These are phyloP conservation scores for Drosophila serrata DNA, from an alignment of 1,140 invertebrate genomes.

Conservation along the genomic window DNA sequence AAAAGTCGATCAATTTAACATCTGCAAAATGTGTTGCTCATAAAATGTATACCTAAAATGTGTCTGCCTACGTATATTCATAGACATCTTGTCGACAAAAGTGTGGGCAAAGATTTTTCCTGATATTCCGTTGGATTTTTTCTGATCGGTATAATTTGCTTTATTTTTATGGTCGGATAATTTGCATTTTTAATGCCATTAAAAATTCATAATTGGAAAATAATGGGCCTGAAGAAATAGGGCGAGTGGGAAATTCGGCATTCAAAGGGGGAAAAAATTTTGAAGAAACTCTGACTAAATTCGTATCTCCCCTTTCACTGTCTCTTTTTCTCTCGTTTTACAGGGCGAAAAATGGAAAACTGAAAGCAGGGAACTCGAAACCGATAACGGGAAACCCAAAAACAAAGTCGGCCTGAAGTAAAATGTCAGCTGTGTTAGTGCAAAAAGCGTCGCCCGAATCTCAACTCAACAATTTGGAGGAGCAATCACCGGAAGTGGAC, in stretches of 20 bases:
- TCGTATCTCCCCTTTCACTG: background rate
- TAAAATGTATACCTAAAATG: conserved; percentile 17
- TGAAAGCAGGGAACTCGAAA: conserved; percentile 25
- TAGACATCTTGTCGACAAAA: conserved; percentile 25
- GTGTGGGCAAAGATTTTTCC: conserved; percentile 40
- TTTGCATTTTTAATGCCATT: conserved; percentile 71
- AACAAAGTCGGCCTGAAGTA: conserved; percentile 44
- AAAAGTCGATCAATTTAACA: conserved; percentile 5
- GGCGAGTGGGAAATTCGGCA: conserved; percentile 13
- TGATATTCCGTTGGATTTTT: conserved; percentile 30
- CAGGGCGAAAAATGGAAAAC: conserved; percentile 61
- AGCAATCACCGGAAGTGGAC: conserved; percentile 24
- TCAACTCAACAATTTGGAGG: conserved; percentile 15
- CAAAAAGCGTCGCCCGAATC: conserved; percentile 29
- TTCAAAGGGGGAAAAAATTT: conserved; percentile 19
- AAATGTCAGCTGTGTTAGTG: conserved; percentile 36
- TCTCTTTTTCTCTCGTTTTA: background rate
- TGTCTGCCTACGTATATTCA: conserved; percentile 16
- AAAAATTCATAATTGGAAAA: conserved; percentile 73
- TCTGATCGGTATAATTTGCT: conserved; percentile 27
- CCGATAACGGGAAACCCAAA: conserved; percentile 43
- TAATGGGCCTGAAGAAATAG: conserved; percentile 49
- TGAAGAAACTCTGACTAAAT: conserved; percentile 35
- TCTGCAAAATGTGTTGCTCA: conserved; percentile 19
- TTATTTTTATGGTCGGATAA: conserved; percentile 60